Conservation (phyloP, 2,888 invertebrate species). For the Agrilus mali region DNA sequence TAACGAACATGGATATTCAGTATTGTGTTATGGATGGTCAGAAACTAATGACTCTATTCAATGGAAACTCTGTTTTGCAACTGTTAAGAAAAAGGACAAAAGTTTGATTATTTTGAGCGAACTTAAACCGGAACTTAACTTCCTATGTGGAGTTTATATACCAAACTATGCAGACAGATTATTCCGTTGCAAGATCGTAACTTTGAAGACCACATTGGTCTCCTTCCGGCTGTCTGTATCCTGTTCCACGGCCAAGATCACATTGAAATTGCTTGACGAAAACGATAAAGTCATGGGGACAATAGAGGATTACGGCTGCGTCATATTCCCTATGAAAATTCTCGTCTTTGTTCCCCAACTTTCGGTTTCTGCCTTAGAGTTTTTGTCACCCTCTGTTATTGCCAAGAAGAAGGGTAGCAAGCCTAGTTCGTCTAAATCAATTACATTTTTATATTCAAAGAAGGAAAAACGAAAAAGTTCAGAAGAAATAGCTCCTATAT, state of each 20-base stretch:
- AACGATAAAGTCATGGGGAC: constrained; percentile 11
- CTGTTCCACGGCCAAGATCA: constrained; percentile 11
- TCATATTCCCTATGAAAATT: constrained; percentile 11
- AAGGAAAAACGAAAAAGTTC: not conserved
- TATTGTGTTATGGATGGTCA: constrained; percentile 26
- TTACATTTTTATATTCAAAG: not conserved
- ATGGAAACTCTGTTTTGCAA: constrained; percentile 22
- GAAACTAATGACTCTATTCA: constrained; percentile 8
- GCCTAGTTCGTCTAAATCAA: not conserved
- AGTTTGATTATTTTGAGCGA: constrained; percentile 11
- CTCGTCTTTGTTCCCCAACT: too few species aligned
- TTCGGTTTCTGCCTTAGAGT: too few species aligned
- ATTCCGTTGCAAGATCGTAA: constrained; percentile 13
- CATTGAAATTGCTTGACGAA: constrained; percentile 12
- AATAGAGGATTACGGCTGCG: constrained; percentile 11
- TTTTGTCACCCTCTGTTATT: too few species aligned
- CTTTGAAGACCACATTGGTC: constrained; percentile 11
- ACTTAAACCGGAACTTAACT: not conserved
- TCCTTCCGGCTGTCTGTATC: constrained; percentile 15
- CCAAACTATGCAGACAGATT: constrained; percentile 15
- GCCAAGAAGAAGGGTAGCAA: not conserved
- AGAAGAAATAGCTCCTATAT: not conserved
- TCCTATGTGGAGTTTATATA: constrained; percentile 10
- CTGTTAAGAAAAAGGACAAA: constrained; percentile 8
- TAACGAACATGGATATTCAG: constrained; percentile 26